Conservation (phyloP, 2,888 invertebrate species). For the Pterostichus madidus region DNA sequence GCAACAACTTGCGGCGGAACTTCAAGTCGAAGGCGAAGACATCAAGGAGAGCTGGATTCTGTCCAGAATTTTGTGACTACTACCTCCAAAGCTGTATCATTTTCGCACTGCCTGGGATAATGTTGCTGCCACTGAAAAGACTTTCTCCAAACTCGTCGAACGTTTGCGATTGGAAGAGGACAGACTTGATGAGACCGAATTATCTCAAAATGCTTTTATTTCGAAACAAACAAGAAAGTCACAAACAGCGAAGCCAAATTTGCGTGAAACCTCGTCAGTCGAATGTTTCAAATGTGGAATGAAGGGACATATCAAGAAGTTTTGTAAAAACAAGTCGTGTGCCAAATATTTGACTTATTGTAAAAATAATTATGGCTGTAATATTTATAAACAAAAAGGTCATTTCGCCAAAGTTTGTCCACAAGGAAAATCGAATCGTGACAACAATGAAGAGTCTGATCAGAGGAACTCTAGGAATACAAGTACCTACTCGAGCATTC, state of each 20-base stretch:
- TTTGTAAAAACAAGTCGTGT: no score
- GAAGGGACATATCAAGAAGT: no score
- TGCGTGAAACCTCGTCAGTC: not conserved
- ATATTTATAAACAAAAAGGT: no score
- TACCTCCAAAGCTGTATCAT: slow-evolving; percentile 39
- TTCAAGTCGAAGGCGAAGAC: slow-evolving; percentile 6
- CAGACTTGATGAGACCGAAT: not conserved
- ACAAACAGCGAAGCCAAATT: not conserved
- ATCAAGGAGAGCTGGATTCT: slow-evolving; percentile 48
- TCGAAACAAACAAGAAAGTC: not conserved
- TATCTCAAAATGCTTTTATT: slow-evolving; percentile 10
- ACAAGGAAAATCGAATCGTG: no score
- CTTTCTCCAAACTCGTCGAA: not conserved
- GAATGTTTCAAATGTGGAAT: no score
- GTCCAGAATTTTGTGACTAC: slow-evolving; percentile 30
- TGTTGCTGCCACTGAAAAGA: not conserved
- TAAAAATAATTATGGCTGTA: no score
- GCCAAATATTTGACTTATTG: no score
- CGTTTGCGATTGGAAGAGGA: not conserved
- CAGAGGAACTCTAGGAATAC: no score
- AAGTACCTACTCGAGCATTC: no score
- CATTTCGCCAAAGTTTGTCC: no score
- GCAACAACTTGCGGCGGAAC: no score
- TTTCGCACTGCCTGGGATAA: slow-evolving; percentile 55
- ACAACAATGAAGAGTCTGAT: no score